Conservation (phyloP, 2,888 invertebrate species). For the Adelphocoris suturalis region DNA sequence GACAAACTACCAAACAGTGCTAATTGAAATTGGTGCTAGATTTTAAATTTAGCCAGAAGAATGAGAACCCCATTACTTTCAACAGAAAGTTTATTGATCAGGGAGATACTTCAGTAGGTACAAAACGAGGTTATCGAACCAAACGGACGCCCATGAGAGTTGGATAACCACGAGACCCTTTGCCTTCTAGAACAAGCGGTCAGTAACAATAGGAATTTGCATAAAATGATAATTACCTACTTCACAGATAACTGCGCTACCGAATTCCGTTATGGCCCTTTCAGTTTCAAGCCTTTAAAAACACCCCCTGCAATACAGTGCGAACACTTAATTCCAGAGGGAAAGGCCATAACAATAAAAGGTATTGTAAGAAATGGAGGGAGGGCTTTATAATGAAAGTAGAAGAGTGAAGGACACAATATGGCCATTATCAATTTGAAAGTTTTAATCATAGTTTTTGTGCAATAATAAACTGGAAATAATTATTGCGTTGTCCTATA, state of each 20-base stretch:
- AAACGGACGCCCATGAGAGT: neutral
- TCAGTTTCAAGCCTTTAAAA: neutral
- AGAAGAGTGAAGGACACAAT: too few species aligned
- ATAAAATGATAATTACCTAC: neutral
- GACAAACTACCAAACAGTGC: too few species aligned
- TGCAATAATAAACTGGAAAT: too few species aligned
- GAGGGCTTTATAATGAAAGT: too few species aligned
- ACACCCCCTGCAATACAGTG: neutral
- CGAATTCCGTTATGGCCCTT: neutral
- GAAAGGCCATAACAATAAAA: neutral
- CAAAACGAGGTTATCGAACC: neutral
- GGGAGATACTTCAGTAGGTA: neutral
- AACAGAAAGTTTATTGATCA: neutral
- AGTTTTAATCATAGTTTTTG: too few species aligned
- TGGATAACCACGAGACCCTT: neutral
- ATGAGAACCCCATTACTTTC: too few species aligned
- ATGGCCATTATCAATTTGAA: too few species aligned
- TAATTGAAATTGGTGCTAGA: too few species aligned
- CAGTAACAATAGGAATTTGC: slow-evolving; percentile 30
- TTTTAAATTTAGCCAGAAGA: too few species aligned
- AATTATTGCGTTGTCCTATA: too few species aligned
- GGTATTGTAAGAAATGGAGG: too few species aligned
- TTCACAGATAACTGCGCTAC: neutral
- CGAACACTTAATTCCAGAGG: neutral
- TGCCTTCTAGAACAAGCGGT: neutral